Evolutionary conservation across 1,140 invertebrate genomes (phyloP), one percentile per base, ranked within the genome.

Genomic region (Aphelenchoides fujianensis): DNA sequence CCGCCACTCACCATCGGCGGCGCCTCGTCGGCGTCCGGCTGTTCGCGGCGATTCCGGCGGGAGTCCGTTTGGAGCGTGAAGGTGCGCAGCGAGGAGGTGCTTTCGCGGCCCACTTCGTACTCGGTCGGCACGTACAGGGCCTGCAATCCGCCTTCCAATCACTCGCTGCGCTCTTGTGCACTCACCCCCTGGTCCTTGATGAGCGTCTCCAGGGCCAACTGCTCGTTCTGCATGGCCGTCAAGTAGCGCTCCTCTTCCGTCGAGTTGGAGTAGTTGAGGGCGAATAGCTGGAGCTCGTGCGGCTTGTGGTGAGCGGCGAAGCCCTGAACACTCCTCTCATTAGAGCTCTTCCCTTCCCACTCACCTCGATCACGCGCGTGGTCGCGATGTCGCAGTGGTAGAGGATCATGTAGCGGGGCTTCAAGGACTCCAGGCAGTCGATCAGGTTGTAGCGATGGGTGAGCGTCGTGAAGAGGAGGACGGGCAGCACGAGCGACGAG

Each of bases 191-290:
- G 79, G 37, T 80, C 80, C 31, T 61, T 72, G 48, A 80, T 78
- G n/a, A 80, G 55, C 16, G 35, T 70, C 67, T 82, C 80, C 35
- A 80, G 68, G 1, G 78, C 54, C 12, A 54, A 30, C 54, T 82
- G 72, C 48, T 80, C 79, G 7, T 66, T 36, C 52, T 76, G 78
- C n/a, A 80, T 63, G 19, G 74, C 35, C 3, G 57, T 30, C 23
- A 81, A 68, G 70, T 82, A 82, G 9, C 78, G 75, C 59, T 82
- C 80, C 63, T 80, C 79, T 73, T 80, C 79, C 16, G 75, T 75
- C 35, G 79, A 83, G 31, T 77, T 69, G 28, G 67, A 57, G 67
- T 82, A 82, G 59, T 76, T 78, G 32, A 80, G 54, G 53, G 76
- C 32, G 48, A 78, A 82, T 28, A 80, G 27, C 48, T 59, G 32